Percentiles rank a stretch among this genome's conserved stretches.
phyloP scores from a whole-genome alignment of 2,797 vertebrate species.

The Microchirus variegatus region DNA sequence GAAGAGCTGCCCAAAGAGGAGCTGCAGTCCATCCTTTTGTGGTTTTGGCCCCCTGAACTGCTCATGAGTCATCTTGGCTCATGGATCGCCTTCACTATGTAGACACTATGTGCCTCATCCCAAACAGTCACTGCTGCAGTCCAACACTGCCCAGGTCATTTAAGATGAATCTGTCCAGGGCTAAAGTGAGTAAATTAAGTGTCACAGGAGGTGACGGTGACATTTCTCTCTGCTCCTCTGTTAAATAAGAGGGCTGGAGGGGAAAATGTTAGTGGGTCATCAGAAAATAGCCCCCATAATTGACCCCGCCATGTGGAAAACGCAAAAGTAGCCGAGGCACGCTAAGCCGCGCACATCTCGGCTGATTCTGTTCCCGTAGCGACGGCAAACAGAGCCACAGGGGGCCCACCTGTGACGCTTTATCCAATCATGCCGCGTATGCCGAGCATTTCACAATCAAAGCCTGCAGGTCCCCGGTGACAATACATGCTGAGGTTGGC shows the following conservation, averaged over 20 bases:
- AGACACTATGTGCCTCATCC: constrained; percentile 27
- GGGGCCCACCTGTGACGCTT: constrained; percentile 64
- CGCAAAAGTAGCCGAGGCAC: constrained; percentile 43
- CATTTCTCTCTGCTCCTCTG: constrained; percentile 30
- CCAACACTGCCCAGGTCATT: constrained; percentile 18
- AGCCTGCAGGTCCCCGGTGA: constrained; percentile 21
- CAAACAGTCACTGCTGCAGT: constrained; percentile 27
- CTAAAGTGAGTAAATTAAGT: background rate
- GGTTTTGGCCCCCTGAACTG: constrained; percentile 10
- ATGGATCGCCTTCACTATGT: constrained; percentile 11
- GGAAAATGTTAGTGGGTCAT: constrained; percentile 55
- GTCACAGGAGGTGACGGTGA: background rate
- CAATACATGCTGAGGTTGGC: constrained; percentile 30
- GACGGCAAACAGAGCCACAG: constrained; percentile 56
- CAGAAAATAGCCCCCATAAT: constrained; percentile 79
- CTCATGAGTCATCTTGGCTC: constrained; percentile 54
- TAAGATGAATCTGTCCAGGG: constrained; percentile 17
- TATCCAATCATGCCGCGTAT: constrained; percentile 61
- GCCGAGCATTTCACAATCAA: constrained; percentile 65
- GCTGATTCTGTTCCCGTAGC: constrained; percentile 52
- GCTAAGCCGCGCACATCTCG: constrained; percentile 57
- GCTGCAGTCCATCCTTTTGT: constrained; percentile 23
- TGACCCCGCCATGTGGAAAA: constrained; percentile 63
- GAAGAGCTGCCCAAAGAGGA: constrained; percentile 5
- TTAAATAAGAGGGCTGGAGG: constrained; percentile 48